Percentiles rank a stretch among this genome's conserved stretches.
Conservation (phyloP, 2,113 vertebrate species). For the Daphoenositta chrysoptera region DNA sequence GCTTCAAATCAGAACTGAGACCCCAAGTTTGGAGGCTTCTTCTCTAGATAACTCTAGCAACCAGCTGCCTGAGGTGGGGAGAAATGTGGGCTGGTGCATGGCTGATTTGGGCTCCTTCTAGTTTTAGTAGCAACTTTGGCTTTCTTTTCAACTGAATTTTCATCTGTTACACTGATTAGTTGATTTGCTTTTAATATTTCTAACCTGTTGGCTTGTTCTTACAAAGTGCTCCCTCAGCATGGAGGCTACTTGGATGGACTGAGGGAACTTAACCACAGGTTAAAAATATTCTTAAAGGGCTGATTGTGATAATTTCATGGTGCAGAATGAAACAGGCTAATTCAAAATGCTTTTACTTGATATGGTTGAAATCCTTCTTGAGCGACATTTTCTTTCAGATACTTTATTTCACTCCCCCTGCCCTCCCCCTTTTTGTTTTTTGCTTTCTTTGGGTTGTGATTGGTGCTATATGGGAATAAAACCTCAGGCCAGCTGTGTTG, state of each 20-base stretch:
- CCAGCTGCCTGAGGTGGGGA: conserved; percentile 99
- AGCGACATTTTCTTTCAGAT: conserved; percentile 53
- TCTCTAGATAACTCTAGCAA: conserved; percentile 93
- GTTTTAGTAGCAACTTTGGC: conserved; percentile 38
- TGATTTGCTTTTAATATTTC: conserved; percentile 76
- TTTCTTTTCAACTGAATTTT: conserved; percentile 63
- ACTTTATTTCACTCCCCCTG: background rate
- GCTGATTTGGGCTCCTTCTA: conserved; percentile 85
- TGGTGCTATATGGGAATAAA: conserved; percentile 77
- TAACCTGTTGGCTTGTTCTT: conserved; percentile 73
- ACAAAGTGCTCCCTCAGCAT: background rate
- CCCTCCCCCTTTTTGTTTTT: background rate
- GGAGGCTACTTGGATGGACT: background rate
- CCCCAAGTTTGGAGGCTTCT: conserved; percentile 86
- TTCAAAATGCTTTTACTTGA: conserved; percentile 56
- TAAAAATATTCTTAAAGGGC: conserved; percentile 74
- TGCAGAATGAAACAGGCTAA: conserved; percentile 51
- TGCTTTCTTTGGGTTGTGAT: conserved; percentile 76
- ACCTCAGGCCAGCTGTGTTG: conserved; percentile 99
- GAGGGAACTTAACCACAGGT: conserved; percentile 68
- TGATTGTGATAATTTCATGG: conserved; percentile 58
- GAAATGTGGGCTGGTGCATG: conserved; percentile 85
- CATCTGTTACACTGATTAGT: conserved; percentile 61
- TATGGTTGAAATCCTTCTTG: conserved; percentile 47
- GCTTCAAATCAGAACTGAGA: conserved; percentile 82